These are phyloP conservation scores for Seira ritae DNA, from an alignment of 2,888 invertebrate genomes.

Conservation along the genomic window DNA sequence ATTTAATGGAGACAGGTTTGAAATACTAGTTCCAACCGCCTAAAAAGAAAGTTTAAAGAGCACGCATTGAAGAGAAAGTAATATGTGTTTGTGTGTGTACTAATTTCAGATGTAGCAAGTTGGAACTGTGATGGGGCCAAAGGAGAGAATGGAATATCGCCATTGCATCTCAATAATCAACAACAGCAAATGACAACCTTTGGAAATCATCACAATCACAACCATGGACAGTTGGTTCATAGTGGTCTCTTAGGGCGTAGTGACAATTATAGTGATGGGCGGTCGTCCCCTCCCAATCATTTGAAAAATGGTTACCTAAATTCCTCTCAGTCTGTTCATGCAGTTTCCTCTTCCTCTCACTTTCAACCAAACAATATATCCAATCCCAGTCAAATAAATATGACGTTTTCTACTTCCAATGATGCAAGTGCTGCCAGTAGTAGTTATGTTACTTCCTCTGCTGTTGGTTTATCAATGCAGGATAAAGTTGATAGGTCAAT, in stretches of 20 bases:
- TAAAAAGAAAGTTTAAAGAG: background rate
- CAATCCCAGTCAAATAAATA: slow-evolving; percentile 65
- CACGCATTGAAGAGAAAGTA: too few species aligned
- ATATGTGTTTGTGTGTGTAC: background rate
- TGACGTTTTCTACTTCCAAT: slow-evolving; percentile 66
- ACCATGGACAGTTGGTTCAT: slow-evolving; percentile 62
- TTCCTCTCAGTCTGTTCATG: slow-evolving; percentile 65
- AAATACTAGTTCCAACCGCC: background rate
- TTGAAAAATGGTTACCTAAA: slow-evolving; percentile 71
- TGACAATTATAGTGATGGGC: slow-evolving; percentile 55
- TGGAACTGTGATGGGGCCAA: slow-evolving; percentile 72
- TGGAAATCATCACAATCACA: slow-evolving; percentile 70
- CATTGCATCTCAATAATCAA: slow-evolving; percentile 72
- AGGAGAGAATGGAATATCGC: slow-evolving; percentile 70
- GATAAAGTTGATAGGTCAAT: slow-evolving; percentile 66
- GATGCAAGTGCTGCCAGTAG: slow-evolving; percentile 46
- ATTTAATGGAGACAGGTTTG: background rate
- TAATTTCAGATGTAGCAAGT: slow-evolving; percentile 67
- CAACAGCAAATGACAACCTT: slow-evolving; percentile 70
- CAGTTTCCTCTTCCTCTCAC: slow-evolving; percentile 68
- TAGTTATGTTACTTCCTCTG: slow-evolving; percentile 57
- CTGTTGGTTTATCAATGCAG: slow-evolving; percentile 53
- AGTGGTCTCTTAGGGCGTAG: slow-evolving; percentile 58
- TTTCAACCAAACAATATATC: slow-evolving; percentile 67
- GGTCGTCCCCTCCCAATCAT: slow-evolving; percentile 63